Percentiles rank a stretch among this genome's conserved stretches.
These are phyloP conservation scores for Polyergus mexicanus DNA, from an alignment of 1,140 invertebrate species.

Conservation along the genomic window DNA sequence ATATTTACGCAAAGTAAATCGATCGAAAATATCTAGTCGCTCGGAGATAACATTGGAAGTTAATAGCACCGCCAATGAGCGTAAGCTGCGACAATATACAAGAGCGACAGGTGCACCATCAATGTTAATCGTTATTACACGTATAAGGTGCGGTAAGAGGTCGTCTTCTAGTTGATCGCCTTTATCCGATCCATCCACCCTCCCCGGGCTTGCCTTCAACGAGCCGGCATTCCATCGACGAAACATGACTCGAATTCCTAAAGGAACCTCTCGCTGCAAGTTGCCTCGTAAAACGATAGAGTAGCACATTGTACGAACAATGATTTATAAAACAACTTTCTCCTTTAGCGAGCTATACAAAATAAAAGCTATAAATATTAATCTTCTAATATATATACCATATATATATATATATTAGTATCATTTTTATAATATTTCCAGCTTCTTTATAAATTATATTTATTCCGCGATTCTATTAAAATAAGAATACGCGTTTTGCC, in stretches of 20 bases:
- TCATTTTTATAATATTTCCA: not conserved
- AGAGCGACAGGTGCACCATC: slow-evolving; percentile 63
- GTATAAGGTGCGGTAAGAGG: slow-evolving; percentile 62
- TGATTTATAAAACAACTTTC: slow-evolving; percentile 51
- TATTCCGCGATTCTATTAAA: not conserved
- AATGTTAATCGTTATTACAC: slow-evolving; percentile 65
- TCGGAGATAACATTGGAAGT: slow-evolving; percentile 25
- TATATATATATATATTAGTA: too few relatives aligned
- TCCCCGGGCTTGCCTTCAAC: slow-evolving; percentile 18
- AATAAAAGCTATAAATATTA: too few relatives aligned
- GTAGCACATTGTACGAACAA: slow-evolving; percentile 33
- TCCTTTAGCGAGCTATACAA: slow-evolving; percentile 12
- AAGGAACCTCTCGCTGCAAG: slow-evolving; percentile 42
- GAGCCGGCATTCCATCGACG: slow-evolving; percentile 57
- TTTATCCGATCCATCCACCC: slow-evolving; percentile 43
- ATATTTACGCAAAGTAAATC: slow-evolving; percentile 29
- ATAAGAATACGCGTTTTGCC: not conserved
- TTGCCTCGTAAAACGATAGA: slow-evolving; percentile 61
- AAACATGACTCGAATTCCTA: slow-evolving; percentile 64
- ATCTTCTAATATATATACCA: too few relatives aligned
- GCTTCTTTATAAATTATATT: not conserved
- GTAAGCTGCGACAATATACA: slow-evolving; percentile 51
- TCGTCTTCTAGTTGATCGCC: slow-evolving; percentile 64
- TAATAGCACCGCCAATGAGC: slow-evolving; percentile 44
- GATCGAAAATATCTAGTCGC: slow-evolving; percentile 37